Conservation (phyloP, 2,888 invertebrate genomes). For the Elaeidobius kamerunicus region DNA sequence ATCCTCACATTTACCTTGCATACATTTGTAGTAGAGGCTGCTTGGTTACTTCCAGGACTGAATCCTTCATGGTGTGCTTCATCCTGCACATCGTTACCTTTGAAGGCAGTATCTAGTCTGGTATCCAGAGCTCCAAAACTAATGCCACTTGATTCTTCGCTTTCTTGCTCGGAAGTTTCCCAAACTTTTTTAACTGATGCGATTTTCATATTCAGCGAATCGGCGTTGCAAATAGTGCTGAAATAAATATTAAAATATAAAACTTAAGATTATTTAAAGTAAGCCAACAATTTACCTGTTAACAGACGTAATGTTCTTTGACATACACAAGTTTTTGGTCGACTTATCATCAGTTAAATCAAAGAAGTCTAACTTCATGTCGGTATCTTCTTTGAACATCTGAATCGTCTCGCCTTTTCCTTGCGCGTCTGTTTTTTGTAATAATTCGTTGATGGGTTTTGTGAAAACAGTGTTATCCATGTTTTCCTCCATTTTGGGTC, state of each 20-base stretch:
- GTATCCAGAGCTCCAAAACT: conserved; percentile 41
- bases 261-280: neutral
- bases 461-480: conserved; percentile 49
- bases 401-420: conserved; percentile 50
- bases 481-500: conserved; percentile 56
- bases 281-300: conserved; percentile 34
- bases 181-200: conserved; percentile 90
- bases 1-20: conserved; percentile 68
- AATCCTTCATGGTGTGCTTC: conserved; percentile 56
- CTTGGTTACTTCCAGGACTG: conserved; percentile 50
- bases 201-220: conserved; percentile 85
- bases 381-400: conserved; percentile 76
- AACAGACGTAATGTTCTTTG: conserved; percentile 57
- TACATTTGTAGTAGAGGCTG: conserved; percentile 59
- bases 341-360: conserved; percentile 73
- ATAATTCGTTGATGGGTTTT: conserved; percentile 48
- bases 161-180: conserved; percentile 62
- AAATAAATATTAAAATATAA: conserved; percentile 32
- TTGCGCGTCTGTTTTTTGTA: conserved; percentile 43
- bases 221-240: conserved; percentile 77
- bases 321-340: conserved; percentile 54
- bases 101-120: conserved; percentile 50
- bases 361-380: conserved; percentile 92
- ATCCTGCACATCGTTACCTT: conserved; percentile 46
- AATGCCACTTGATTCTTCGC: conserved; percentile 32